A percentile compares a stretch with the other conserved stretches of the same genome.
Conservation (phyloP, 2,888 invertebrate species). For the Bugula neritina region DNA sequence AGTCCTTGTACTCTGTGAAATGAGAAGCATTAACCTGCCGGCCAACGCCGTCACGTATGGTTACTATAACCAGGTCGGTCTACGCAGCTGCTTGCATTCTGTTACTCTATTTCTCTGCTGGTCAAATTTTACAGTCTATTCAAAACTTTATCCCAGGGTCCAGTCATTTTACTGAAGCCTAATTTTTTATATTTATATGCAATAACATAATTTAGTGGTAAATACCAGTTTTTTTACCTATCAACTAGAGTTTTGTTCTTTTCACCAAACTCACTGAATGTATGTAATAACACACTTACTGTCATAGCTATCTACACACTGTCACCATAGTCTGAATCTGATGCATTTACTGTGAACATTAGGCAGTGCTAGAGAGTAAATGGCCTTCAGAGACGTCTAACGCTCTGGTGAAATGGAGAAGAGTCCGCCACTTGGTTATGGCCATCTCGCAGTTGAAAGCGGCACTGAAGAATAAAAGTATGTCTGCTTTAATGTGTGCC, state of each 20-base stretch:
- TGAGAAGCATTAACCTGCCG: slow-evolving; percentile 79
- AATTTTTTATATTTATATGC: too few relatives aligned
- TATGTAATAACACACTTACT: too few relatives aligned
- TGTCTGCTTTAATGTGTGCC: neutral
- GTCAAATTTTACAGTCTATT: neutral
- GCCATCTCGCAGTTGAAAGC: slow-evolving; percentile 82
- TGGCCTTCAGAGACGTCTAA: slow-evolving; percentile 78
- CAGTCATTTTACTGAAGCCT: too few relatives aligned
- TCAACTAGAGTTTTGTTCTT: too few relatives aligned
- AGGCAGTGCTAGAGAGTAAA: slow-evolving; percentile 80
- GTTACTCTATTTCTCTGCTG: neutral
- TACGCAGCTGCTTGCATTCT: neutral
- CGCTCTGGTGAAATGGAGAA: slow-evolving; percentile 84
- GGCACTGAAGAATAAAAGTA: slow-evolving; percentile 56
- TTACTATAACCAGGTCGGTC: slow-evolving; percentile 64
- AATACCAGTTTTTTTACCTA: too few relatives aligned
- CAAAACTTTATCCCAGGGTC: too few relatives aligned
- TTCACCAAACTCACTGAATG: too few relatives aligned
- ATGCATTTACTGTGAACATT: too few relatives aligned
- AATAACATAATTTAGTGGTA: neutral
- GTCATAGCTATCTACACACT: too few relatives aligned
- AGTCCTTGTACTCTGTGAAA: slow-evolving; percentile 63
- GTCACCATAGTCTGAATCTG: too few relatives aligned
- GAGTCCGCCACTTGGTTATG: slow-evolving; percentile 81
- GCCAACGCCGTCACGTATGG: slow-evolving; percentile 98